These are phyloP conservation scores for Nycteola revayana DNA, from an alignment of 2,888 invertebrate genomes.

Conservation along the genomic window DNA sequence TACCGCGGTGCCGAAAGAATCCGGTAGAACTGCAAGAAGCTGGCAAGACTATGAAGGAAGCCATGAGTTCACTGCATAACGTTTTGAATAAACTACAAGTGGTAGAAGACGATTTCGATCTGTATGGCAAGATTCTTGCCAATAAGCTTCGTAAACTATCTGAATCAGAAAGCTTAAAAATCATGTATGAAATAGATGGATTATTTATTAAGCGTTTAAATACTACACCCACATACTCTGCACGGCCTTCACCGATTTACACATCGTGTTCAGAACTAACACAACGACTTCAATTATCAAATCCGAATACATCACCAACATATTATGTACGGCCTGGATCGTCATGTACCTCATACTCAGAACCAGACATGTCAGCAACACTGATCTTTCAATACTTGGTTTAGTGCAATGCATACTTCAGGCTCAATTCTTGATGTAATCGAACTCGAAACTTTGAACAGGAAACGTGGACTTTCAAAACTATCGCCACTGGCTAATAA, in stretches of 20 bases:
- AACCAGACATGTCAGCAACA: not conserved
- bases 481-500: no score
- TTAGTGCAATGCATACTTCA: no score
- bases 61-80: constrained; percentile 11
- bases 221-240: constrained; percentile 3
- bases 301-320: not conserved
- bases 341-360: not conserved
- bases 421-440: no score
- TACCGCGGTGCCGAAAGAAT: constrained; percentile 11
- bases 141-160: constrained; percentile 11
- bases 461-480: no score
- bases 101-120: constrained; percentile 8
- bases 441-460: no score
- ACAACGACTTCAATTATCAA: not conserved
- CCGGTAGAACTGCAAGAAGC: constrained; percentile 11
- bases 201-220: constrained; percentile 5
- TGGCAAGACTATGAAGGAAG: constrained; percentile 13
- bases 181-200: constrained; percentile 12
- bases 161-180: constrained; percentile 8
- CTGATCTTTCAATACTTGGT: no score
- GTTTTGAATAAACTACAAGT: constrained; percentile 8
- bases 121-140: constrained; percentile 9
- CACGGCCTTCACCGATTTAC: constrained; percentile 3
- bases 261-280: not conserved
- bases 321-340: constrained; percentile 1